Percentiles rank a stretch among this genome's conserved stretches.
Evolutionary conservation across 2,888 invertebrate species (phyloP).

Genomic region (Portevinia maculata): DNA sequence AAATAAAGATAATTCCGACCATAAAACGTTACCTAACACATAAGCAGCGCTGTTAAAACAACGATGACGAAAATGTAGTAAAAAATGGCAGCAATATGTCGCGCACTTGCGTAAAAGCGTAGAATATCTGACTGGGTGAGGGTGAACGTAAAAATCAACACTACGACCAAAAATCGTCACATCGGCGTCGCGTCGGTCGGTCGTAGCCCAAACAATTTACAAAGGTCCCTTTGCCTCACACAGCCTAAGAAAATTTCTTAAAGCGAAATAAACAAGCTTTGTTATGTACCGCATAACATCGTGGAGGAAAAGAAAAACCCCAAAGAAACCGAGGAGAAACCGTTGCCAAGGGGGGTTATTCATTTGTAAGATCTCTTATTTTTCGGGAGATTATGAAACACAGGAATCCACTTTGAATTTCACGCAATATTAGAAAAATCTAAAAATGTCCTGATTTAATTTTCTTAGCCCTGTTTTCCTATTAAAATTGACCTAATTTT

Average conservation of each 20-base stretch:
- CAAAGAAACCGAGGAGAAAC: background rate
- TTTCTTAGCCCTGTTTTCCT: background rate
- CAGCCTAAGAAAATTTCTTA: slow-evolving; percentile 8
- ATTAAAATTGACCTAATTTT: slow-evolving; percentile 31
- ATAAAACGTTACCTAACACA: slow-evolving; percentile 32
- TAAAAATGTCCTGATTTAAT: slow-evolving; percentile 20
- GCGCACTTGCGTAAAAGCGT: slow-evolving; percentile 42
- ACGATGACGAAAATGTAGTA: slow-evolving; percentile 27
- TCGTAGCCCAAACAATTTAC: slow-evolving; percentile 58
- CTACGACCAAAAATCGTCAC: slow-evolving; percentile 46
- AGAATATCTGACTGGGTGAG: slow-evolving; percentile 16
- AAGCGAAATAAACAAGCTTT: slow-evolving; percentile 1
- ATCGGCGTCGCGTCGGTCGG: too few species aligned
- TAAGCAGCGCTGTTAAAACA: slow-evolving; percentile 23
- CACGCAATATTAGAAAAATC: background rate
- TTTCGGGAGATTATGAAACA: slow-evolving; percentile 2
- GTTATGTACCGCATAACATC: slow-evolving; percentile 12
- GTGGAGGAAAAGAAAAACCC: background rate
- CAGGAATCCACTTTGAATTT: slow-evolving; percentile 31
- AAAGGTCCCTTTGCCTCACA: slow-evolving; percentile 14
- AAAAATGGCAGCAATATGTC: slow-evolving; percentile 63
- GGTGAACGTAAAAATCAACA: slow-evolving; percentile 36
- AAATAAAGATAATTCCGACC: slow-evolving; percentile 45
- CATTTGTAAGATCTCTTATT: slow-evolving; percentile 29
- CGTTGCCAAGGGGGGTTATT: slow-evolving; percentile 15